A percentile compares a stretch with the other conserved stretches of the same genome.
Evolutionary conservation across 1,140 invertebrate species (phyloP).

Genomic region (Ostrea edulis): DNA sequence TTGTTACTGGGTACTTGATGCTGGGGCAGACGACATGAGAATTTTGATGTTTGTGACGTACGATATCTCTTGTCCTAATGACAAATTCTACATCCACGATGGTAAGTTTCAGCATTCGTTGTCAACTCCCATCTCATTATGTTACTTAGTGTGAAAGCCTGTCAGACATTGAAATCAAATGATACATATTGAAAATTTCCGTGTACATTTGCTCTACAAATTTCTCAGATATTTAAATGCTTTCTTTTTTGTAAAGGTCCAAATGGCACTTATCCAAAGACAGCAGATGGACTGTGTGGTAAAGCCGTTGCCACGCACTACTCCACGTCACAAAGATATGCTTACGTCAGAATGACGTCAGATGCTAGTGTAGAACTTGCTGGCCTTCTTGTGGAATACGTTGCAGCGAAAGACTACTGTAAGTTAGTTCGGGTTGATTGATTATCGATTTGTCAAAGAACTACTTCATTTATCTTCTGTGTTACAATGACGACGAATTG

Average conservation of each 20-base stretch:
- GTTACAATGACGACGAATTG: too few relatives aligned
- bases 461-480: too few relatives aligned
- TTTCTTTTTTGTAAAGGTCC: background rate
- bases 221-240: too few relatives aligned
- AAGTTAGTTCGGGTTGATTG: background rate
- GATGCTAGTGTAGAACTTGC: slow-evolving; percentile 39
- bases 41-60: slow-evolving; percentile 53
- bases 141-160: too few relatives aligned
- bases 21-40: slow-evolving; percentile 44
- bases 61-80: slow-evolving; percentile 50
- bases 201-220: background rate
- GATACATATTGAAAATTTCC: too few relatives aligned
- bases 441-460: too few relatives aligned
- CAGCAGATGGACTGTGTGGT: background rate
- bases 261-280: background rate
- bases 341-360: slow-evolving; percentile 44
- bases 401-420: slow-evolving; percentile 56
- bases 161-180: too few relatives aligned
- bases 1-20: slow-evolving; percentile 52
- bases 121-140: too few relatives aligned
- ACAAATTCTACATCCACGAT: slow-evolving; percentile 46
- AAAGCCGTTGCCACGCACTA: slow-evolving; percentile 29
- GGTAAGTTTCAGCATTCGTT: slow-evolving; percentile 12
- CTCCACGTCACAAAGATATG: slow-evolving; percentile 51
- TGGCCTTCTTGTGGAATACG: slow-evolving; percentile 50